Conservation (phyloP, 2,113 vertebrate genomes). For the Petromus typicus region DNA sequence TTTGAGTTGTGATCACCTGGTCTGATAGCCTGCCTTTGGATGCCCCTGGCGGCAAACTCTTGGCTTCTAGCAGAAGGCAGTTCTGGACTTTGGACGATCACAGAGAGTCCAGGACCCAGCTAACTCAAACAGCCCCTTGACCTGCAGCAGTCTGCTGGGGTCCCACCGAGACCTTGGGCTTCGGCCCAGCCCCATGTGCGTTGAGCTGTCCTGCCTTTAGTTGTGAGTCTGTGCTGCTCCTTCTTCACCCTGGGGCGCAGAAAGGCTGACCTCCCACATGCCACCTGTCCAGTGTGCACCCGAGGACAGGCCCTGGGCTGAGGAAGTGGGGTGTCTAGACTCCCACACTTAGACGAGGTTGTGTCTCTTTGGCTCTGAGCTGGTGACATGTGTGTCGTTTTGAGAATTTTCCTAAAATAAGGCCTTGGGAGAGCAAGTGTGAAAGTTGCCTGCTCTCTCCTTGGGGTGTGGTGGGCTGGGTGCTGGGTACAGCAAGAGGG, state of each 20-base stretch:
- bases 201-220: not conserved
- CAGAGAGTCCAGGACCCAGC: slow-evolving; percentile 28
- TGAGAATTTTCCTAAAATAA: not conserved
- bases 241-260: rapidly evolving
- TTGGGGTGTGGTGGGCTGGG: not conserved
- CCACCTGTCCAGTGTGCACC: not conserved
- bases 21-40: not conserved
- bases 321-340: not conserved
- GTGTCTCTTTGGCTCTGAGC: not conserved
- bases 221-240: not conserved
- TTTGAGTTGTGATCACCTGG: not conserved
- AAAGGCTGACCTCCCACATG: not conserved
- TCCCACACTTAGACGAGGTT: not conserved
- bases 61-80: not conserved
- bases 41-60: not conserved
- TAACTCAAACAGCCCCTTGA: not conserved
- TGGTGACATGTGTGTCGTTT: not conserved
- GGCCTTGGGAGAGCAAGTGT: not conserved
- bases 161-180: not conserved
- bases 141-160: not conserved
- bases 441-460: not conserved
- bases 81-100: slow-evolving; percentile 43
- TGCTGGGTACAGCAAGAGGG: not conserved
- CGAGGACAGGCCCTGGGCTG: not conserved
- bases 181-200: not conserved